These are phyloP conservation scores for Cololabis saira DNA, from an alignment of 2,113 vertebrate genomes.

Conservation along the genomic window DNA sequence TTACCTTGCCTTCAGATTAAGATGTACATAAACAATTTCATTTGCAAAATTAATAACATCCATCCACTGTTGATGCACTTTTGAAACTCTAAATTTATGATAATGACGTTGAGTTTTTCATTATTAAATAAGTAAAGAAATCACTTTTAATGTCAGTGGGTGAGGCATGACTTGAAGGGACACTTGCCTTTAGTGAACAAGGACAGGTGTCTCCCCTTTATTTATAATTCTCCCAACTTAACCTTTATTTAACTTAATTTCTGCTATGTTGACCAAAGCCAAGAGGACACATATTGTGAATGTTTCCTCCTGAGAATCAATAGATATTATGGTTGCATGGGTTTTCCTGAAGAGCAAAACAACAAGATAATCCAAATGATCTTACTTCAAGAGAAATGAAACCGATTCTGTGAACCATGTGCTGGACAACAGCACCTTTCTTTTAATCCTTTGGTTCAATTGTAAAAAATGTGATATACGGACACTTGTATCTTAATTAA, in stretches of 20 bases:
- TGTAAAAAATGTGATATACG: too few relatives aligned
- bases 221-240: constrained; percentile 7
- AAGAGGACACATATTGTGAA: constrained; percentile 15
- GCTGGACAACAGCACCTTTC: too few relatives aligned
- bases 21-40: too few relatives aligned
- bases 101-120: neutral
- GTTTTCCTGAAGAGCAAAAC: constrained; percentile 17
- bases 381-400: constrained; percentile 23
- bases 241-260: constrained; percentile 46
- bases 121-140: neutral
- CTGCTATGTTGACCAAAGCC: constrained; percentile 23
- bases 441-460: too few relatives aligned
- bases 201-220: neutral
- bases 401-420: neutral
- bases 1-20: too few relatives aligned
- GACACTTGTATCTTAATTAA: too few relatives aligned
- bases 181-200: neutral
- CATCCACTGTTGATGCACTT: too few relatives aligned
- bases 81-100: too few relatives aligned
- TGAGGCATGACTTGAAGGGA: neutral
- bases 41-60: too few relatives aligned
- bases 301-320: constrained; percentile 35
- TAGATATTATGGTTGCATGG: constrained; percentile 10
- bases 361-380: constrained; percentile 9
- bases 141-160: too few relatives aligned